Conservation (phyloP, 2,797 vertebrate species). For the Esox masquinongy region DNA sequence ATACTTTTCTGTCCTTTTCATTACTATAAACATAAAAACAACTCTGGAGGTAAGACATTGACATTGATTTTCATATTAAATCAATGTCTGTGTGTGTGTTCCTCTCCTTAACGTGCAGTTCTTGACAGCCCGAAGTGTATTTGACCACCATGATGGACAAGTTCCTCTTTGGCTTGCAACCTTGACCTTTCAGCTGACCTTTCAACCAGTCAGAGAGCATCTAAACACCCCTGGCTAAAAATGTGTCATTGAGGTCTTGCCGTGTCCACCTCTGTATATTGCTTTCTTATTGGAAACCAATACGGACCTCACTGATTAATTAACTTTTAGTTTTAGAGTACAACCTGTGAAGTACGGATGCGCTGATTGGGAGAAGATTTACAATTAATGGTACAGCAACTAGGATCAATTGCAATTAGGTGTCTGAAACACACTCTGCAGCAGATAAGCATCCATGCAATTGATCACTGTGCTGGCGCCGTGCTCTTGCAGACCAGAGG, state of each 20-base stretch:
- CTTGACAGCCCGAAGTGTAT: background rate
- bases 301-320: slow-evolving; percentile 60
- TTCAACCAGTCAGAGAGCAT: background rate
- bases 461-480: slow-evolving; percentile 64
- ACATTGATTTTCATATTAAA: background rate
- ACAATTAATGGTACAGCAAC: slow-evolving; percentile 75
- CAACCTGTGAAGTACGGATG: slow-evolving; percentile 24
- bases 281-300: slow-evolving; percentile 65
- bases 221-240: slow-evolving; percentile 9
- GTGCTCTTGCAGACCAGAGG: slow-evolving; percentile 43
- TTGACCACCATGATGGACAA: background rate
- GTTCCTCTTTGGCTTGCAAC: slow-evolving; percentile 16
- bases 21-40: no score
- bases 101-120: background rate
- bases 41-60: background rate
- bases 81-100: background rate
- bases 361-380: slow-evolving; percentile 64
- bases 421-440: slow-evolving; percentile 67
- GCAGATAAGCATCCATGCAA: slow-evolving; percentile 72
- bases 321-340: slow-evolving; percentile 62
- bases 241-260: slow-evolving; percentile 9
- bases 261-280: slow-evolving; percentile 17
- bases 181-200: slow-evolving; percentile 56
- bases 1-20: no score
- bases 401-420: slow-evolving; percentile 79